Conservation (phyloP, 2,797 vertebrate genomes). For the Gymnocypris eckloni region DNA sequence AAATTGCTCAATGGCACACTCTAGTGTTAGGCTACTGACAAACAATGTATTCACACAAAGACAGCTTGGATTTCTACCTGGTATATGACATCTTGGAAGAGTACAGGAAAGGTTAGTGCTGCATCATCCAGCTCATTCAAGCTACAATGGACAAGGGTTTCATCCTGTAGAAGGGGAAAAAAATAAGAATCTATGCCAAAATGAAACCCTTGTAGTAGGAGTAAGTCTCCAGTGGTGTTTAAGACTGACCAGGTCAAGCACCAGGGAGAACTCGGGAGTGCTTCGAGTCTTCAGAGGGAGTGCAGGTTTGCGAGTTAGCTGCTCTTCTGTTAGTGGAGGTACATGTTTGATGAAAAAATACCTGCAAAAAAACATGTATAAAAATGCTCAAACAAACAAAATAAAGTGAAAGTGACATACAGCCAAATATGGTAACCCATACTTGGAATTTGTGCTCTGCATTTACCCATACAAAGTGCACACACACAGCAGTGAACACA, state of each 20-base stretch:
- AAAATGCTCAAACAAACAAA: neutral
- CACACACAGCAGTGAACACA: no score
- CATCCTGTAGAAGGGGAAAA: conserved; percentile 80
- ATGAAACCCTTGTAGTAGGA: neutral
- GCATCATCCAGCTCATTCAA: conserved; percentile 98
- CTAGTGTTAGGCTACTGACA: conserved; percentile 61
- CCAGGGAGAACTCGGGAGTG: conserved; percentile 96
- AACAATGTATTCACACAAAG: neutral
- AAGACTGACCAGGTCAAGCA: conserved; percentile 89
- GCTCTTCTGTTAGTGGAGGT: conserved; percentile 95
- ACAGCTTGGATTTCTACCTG: conserved; percentile 80
- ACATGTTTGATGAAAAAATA: conserved; percentile 99
- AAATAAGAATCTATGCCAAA: neutral
- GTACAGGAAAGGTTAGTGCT: conserved; percentile 97
- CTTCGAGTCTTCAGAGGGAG: conserved; percentile 96
- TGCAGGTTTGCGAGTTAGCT: conserved; percentile 95
- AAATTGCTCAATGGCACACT: conserved; percentile 54
- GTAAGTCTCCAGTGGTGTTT: neutral
- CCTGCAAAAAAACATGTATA: conserved; percentile 71
- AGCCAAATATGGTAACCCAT: no score
- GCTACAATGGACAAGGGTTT: conserved; percentile 98
- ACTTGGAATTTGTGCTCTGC: no score
- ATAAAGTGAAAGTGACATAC: no score
- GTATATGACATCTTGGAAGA: conserved; percentile 99
- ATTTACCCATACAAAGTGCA: no score